Percentiles rank a stretch among this genome's conserved stretches.
These are phyloP conservation scores for Pteria penguin DNA, from an alignment of 2,888 invertebrate genomes.

Conservation along the genomic window DNA sequence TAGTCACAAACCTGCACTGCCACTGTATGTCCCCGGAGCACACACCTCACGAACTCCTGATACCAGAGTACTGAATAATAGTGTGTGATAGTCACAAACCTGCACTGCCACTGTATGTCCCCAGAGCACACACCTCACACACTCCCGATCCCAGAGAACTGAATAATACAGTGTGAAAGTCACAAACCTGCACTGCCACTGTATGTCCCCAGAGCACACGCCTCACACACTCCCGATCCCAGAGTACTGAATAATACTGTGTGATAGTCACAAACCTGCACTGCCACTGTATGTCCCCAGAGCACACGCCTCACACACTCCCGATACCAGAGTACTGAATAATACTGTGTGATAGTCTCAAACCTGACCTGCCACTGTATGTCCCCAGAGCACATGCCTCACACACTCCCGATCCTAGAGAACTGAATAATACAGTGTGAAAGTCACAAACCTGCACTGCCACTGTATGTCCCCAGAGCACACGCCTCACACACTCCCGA, in stretches of 20 bases:
- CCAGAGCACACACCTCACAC: constrained; percentile 64
- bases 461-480: constrained; percentile 62
- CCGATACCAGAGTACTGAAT: constrained; percentile 61
- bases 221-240: constrained; percentile 60
- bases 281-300: constrained; percentile 66
- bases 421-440: constrained; percentile 62
- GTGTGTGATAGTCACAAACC: too few species aligned
- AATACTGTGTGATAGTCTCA: constrained; percentile 66
- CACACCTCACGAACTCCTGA: too few species aligned
- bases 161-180: too few species aligned
- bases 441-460: too few species aligned
- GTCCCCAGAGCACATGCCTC: constrained; percentile 62
- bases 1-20: too few species aligned
- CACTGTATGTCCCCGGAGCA: too few species aligned
- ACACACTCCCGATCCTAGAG: constrained; percentile 59
- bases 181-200: too few species aligned
- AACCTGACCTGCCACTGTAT: too few species aligned
- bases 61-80: too few species aligned
- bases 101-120: constrained; percentile 65
- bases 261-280: too few species aligned
- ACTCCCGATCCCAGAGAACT: constrained; percentile 58
- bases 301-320: constrained; percentile 61
- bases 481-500: constrained; percentile 64
- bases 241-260: constrained; percentile 62
- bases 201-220: constrained; percentile 66